Evolutionary conservation across 2,797 vertebrate genomes (phyloP), one percentile per base, ranked within the genome.

Genomic region (Odontamblyopus rebecca): DNA sequence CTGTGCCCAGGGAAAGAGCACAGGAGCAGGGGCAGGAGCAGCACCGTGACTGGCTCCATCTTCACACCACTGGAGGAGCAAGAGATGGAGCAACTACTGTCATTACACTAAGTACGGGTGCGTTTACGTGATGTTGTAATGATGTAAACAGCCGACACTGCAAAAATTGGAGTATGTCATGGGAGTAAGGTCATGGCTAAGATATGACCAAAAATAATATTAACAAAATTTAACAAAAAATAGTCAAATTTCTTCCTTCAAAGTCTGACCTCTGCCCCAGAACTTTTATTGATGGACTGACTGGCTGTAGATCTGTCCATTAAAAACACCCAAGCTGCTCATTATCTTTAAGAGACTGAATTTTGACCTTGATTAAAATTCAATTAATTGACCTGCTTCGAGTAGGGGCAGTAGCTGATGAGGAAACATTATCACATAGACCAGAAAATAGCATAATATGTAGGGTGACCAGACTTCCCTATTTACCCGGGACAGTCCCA

Each of bases 21-120:
- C 65, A 92, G 71, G 29, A 84, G 67, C 84, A 84, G 82, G 38
- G 89, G 75, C 4, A 81, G 77, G 4, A 81, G 64, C 70, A 79
- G 26, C 1, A 16, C 18, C 18, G 72, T 59, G 1, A 6, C 13
- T 4, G 73, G 75, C 76, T 73, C 74, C 89, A 94, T 94, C 86
- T 85, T 90, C 82, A 80, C 67, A 86, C 26, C 27, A 2, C 89
- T 89, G 82, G 57, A 67, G 71, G 63, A 78, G 50, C 60, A 11
- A 32, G 32, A 75, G 64, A 48, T 29, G 64, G 32, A 51, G 30
- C 65, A 75, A 50, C n/a, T 70, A 35, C 63, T 9, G 65, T 27
- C 67, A 51, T 54, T 54, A 18, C 38, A 64, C 38, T 48, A 32
- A 67, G 32, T 29, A 60, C 4, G 12, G 23, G 12, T 48, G 30